Base-by-base conservation (phyloP, 2,888 invertebrate species). In the Anticlea derivata region DNA sequence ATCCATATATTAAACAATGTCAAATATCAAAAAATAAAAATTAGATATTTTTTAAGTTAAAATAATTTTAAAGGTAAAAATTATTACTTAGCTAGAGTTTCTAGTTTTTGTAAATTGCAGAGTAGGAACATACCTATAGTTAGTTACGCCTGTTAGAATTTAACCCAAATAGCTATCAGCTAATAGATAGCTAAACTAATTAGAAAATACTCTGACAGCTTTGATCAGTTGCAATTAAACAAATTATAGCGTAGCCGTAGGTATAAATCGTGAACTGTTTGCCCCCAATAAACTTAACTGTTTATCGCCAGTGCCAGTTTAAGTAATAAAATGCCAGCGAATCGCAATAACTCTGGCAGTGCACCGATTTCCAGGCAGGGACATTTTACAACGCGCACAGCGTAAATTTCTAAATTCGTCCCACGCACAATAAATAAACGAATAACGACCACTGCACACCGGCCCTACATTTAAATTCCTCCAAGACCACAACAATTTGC, bases 361-460 rank as follows among this genome's bases (percentile, higher is more conserved):
- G 50, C 53, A 52, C 39, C 49, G 46, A 51, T 54, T 46, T 40
- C 44, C 44, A 47, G n/a, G n/a, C n/a, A 43, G 26, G 37, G 23
- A 24, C 48, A 49, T 47, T 49, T 40, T 17, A 50, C 53, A 51
- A 51, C 55, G 50, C 45, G 47, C 53, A 49, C 43, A 45, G 22
- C 49, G 47, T 44, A 24, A 70, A 68, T 69, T 65, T 61, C 65
- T 63, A 61, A 72, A 65, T 58, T 56, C 66, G 59, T 58, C 63
- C 57, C 61, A 58, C 47, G 41, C 55, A 63, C 63, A 59, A 67
- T 70, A 72, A 70, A 60, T 53, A 52, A 60, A 50, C 39, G 57
- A 46, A 50, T 50, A 50, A 43, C 38, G 43, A 46, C 40, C 40
- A 51, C 10, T 41, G 33, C 26, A 29, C 29, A 26, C 23, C 40